phyloP scores from a whole-genome alignment of 2,888 invertebrate genomes.

The Leptopilina syphax region DNA sequence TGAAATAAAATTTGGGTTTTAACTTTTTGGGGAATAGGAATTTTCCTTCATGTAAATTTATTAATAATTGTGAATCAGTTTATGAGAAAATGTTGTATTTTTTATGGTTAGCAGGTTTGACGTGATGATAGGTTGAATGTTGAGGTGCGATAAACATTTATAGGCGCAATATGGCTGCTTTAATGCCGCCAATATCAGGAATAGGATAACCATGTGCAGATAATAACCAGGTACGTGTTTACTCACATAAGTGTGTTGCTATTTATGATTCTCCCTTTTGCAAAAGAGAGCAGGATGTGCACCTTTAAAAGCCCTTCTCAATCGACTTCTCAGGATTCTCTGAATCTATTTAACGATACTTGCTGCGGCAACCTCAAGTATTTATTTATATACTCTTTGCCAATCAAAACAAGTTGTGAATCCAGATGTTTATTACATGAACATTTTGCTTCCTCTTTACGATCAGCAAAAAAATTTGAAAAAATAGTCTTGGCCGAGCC shows the following conservation, averaged over 20 bases:
- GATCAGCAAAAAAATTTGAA: too few species aligned
- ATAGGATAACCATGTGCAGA: conserved; percentile 30
- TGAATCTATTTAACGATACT: background rate
- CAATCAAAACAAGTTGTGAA: too few species aligned
- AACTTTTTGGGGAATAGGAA: too few species aligned
- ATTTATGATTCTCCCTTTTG: background rate
- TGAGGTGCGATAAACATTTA: background rate
- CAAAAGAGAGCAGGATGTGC: background rate
- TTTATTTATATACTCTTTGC: too few species aligned
- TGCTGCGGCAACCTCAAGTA: too few species aligned
- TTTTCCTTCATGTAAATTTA: too few species aligned
- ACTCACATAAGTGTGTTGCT: conserved; percentile 5
- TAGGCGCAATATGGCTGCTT: background rate
- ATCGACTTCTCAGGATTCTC: background rate
- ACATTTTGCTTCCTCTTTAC: too few species aligned
- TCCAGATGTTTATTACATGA: too few species aligned
- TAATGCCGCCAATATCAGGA: conserved; percentile 7
- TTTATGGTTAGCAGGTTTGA: background rate
- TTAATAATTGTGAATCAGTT: too few species aligned
- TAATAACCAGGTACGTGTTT: conserved; percentile 31
- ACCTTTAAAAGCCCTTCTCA: conserved; percentile 4
- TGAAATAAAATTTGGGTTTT: too few species aligned
- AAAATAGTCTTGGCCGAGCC: too few species aligned
- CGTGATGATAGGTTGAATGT: background rate
- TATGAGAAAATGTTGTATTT: background rate